Conservation (phyloP, 2,888 invertebrate species). For the Corbicula japonica region DNA sequence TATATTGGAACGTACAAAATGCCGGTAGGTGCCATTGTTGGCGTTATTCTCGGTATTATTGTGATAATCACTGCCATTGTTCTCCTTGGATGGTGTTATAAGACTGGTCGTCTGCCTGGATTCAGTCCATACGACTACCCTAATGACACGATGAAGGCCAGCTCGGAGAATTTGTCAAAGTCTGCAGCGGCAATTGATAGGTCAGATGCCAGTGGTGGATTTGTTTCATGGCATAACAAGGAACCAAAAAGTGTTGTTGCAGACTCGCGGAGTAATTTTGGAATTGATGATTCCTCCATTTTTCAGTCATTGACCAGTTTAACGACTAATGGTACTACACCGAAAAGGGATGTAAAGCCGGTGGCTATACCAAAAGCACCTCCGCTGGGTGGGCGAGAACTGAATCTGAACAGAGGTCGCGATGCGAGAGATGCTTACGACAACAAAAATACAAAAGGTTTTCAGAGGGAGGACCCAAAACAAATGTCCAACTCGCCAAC, state of each 20-base stretch:
- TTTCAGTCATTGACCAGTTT: slow-evolving; percentile 62
- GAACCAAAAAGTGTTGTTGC: slow-evolving; percentile 38
- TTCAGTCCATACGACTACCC: slow-evolving; percentile 38
- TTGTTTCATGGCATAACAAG: slow-evolving; percentile 60
- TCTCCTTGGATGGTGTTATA: slow-evolving; percentile 79
- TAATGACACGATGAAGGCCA: slow-evolving; percentile 1
- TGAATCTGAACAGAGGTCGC: background rate
- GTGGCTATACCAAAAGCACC: slow-evolving; percentile 1
- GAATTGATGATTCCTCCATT: slow-evolving; percentile 60
- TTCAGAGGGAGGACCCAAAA: slow-evolving; percentile 48
- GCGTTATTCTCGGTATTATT: slow-evolving; percentile 75
- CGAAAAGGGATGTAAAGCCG: background rate
- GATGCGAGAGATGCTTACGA: background rate
- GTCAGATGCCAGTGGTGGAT: slow-evolving; percentile 37
- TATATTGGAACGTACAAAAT: slow-evolving; percentile 68
- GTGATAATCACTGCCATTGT: slow-evolving; percentile 72
- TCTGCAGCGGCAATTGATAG: slow-evolving; percentile 6
- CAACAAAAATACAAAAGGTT: slow-evolving; percentile 25
- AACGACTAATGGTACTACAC: background rate
- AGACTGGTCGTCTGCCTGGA: slow-evolving; percentile 70
- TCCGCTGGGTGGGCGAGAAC: background rate
- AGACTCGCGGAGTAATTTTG: slow-evolving; percentile 60
- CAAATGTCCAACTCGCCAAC: slow-evolving; percentile 56
- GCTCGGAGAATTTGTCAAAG: slow-evolving; percentile 25
- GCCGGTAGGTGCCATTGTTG: slow-evolving; percentile 77